Percentiles rank a stretch among this genome's conserved stretches.
These are phyloP conservation scores for Oeneis ivallda DNA, from an alignment of 2,888 invertebrate genomes.

Conservation along the genomic window DNA sequence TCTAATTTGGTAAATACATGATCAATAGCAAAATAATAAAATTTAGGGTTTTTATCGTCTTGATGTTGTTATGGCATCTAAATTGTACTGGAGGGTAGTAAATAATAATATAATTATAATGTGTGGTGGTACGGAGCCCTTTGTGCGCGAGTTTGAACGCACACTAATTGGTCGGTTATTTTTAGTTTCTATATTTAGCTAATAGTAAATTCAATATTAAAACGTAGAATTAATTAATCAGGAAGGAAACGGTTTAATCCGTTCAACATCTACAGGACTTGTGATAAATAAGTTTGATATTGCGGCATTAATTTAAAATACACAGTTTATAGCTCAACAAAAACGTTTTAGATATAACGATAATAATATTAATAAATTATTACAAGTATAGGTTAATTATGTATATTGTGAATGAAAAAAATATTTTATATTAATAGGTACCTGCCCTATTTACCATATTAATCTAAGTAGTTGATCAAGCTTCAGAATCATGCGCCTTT, in stretches of 20 bases:
- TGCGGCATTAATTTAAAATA: not conserved
- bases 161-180: too few relatives aligned
- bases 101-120: too few relatives aligned
- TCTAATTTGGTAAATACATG: too few relatives aligned
- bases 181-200: too few relatives aligned
- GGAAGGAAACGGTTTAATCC: not conserved
- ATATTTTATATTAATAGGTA: not conserved
- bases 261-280: not conserved
- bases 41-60: too few relatives aligned
- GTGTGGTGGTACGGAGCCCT: too few relatives aligned
- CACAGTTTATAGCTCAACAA: not conserved
- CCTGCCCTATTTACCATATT: conserved; percentile 2
- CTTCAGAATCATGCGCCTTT: conserved; percentile 31
- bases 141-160: too few relatives aligned
- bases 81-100: too few relatives aligned
- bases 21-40: too few relatives aligned
- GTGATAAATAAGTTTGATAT: not conserved
- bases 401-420: conserved; percentile 4
- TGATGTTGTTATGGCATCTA: too few relatives aligned
- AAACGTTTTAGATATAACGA: not conserved
- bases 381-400: not conserved
- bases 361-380: too few relatives aligned
- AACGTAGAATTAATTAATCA: not conserved
- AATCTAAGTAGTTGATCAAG: conserved; percentile 17
- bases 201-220: too few relatives aligned